phyloP scores from a whole-genome alignment of 2,888 invertebrate species.

The Cephus nigrinus region DNA sequence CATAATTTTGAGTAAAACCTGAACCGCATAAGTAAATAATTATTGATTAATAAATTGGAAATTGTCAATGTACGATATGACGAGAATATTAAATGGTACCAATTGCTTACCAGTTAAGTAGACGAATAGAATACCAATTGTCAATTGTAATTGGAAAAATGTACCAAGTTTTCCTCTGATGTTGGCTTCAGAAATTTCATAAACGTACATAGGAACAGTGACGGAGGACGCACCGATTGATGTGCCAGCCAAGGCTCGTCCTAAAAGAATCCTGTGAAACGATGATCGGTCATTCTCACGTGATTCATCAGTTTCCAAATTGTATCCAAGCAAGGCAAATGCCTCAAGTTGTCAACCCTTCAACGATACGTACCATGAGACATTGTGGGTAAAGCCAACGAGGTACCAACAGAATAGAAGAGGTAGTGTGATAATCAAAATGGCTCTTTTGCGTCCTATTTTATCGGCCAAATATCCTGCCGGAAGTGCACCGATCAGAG shows the following conservation, averaged over 20 bases:
- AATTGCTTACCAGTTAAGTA: conserved; percentile 58
- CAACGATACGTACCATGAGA: conserved; percentile 24
- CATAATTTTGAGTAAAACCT: conserved; percentile 65
- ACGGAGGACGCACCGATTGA: conserved; percentile 75
- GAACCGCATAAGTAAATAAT: conserved; percentile 18
- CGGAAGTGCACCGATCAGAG: conserved; percentile 42
- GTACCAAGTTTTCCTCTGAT: conserved; percentile 75
- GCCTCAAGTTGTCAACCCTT: background rate
- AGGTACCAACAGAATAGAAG: conserved; percentile 46
- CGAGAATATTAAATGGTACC: background rate
- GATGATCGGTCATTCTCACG: background rate
- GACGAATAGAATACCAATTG: conserved; percentile 74
- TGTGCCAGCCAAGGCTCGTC: conserved; percentile 73
- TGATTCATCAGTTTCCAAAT: background rate
- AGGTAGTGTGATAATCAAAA: conserved; percentile 41
- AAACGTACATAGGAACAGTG: conserved; percentile 74
- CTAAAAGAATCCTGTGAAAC: conserved; percentile 65
- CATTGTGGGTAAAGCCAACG: conserved; percentile 29
- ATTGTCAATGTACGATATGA: conserved; percentile 9
- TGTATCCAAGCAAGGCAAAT: background rate
- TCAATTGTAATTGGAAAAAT: conserved; percentile 76
- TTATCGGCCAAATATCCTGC: conserved; percentile 34
- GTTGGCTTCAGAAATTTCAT: conserved; percentile 74
- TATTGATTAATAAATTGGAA: background rate
- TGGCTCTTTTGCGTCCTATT: conserved; percentile 46